A percentile compares a stretch with the other conserved stretches of the same genome.
Evolutionary conservation across 2,888 invertebrate species (phyloP).

Genomic region (Cistogaster globosa): DNA sequence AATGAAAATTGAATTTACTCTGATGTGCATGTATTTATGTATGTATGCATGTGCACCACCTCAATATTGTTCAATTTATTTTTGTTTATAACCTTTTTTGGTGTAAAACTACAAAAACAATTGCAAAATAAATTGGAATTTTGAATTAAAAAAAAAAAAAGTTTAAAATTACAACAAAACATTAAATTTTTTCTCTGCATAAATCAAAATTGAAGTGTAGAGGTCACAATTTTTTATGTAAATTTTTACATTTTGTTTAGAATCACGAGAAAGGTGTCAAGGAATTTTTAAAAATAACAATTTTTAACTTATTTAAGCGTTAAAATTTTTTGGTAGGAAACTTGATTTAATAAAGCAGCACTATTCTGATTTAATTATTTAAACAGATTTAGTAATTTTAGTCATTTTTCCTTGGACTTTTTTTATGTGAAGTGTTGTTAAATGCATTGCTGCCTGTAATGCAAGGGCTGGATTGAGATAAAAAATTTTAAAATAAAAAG

Average conservation of each 20-base stretch:
- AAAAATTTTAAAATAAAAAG: too few species aligned
- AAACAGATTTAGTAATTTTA: too few species aligned
- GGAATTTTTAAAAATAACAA: constrained; percentile 37
- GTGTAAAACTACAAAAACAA: constrained; percentile 27
- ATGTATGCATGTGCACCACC: constrained; percentile 2
- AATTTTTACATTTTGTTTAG: constrained; percentile 27
- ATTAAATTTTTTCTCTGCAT: constrained; percentile 10
- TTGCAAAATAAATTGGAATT: constrained; percentile 47
- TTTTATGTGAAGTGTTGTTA: too few species aligned
- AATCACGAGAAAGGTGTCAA: constrained; percentile 49
- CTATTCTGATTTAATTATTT: too few species aligned
- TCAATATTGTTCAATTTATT: constrained; percentile 29
- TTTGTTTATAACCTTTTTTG: constrained; percentile 47
- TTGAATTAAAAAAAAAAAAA: constrained; percentile 41
- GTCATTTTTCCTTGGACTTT: too few species aligned
- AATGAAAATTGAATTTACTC: constrained; percentile 29
- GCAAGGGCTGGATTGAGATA: too few species aligned
- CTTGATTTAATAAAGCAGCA: background rate
- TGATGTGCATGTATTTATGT: background rate
- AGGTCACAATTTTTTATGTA: constrained; percentile 48
- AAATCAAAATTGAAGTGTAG: constrained; percentile 49
- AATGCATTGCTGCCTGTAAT: too few species aligned
- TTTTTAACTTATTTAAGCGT: background rate
- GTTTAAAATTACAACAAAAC: constrained; percentile 13
- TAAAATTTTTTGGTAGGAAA: background rate